A percentile compares a stretch with the other conserved stretches of the same genome.
Conservation (phyloP, 2,113 vertebrate genomes). For the Psettodes erumei region DNA sequence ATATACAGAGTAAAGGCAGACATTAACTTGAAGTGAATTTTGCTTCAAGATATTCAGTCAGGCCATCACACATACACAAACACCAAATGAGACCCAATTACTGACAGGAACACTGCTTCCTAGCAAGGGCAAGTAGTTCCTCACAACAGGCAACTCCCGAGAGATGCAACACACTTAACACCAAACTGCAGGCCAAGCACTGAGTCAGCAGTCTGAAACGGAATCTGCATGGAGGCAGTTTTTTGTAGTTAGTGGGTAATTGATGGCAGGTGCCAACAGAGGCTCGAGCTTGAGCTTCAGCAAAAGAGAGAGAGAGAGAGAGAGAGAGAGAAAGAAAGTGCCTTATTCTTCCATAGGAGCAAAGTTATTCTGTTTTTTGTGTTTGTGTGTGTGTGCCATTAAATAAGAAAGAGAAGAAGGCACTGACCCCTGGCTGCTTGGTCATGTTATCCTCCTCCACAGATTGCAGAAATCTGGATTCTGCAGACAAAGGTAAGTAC, state of each 20-base stretch:
- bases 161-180: constrained; percentile 68
- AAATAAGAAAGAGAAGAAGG: constrained; percentile 28
- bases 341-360: neutral
- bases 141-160: constrained; percentile 64
- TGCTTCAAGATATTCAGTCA: neutral
- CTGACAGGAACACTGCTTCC: constrained; percentile 51
- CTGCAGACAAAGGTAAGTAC: constrained; percentile 73
- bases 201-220: constrained; percentile 59
- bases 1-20: neutral
- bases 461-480: constrained; percentile 94
- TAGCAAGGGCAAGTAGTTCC: constrained; percentile 59
- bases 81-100: constrained; percentile 48
- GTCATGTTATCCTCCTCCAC: constrained; percentile 97
- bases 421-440: constrained; percentile 95
- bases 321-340: constrained; percentile 17
- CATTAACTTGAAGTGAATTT: neutral
- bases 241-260: constrained; percentile 53
- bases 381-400: neutral
- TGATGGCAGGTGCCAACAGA: constrained; percentile 62
- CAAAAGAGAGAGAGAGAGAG: neutral
- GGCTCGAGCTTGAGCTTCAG: constrained; percentile 31
- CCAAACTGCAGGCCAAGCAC: constrained; percentile 70
- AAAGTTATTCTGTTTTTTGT: neutral
- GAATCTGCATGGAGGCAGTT: constrained; percentile 70
- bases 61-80: constrained; percentile 18